Percentiles rank a stretch among this genome's conserved stretches.
These are phyloP conservation scores for Venusia cambrica DNA, from an alignment of 2,888 invertebrate species.

Conservation along the genomic window DNA sequence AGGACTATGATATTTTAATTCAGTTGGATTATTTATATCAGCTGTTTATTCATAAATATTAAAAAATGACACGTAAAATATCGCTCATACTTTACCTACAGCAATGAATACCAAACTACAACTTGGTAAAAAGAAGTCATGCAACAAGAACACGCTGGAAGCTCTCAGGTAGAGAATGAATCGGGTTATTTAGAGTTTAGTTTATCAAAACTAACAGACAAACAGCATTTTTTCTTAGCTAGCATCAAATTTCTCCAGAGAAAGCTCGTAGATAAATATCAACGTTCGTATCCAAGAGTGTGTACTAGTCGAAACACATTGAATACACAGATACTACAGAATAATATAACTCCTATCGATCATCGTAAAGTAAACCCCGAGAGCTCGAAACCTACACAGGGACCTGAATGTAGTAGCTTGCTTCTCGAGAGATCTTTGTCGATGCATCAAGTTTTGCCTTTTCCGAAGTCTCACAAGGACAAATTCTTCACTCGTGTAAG, in stretches of 20 bases:
- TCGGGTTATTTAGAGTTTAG: conserved; percentile 32
- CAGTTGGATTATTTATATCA: too few species aligned
- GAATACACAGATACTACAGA: too few species aligned
- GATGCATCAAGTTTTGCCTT: conserved; percentile 66
- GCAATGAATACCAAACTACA: conserved; percentile 40
- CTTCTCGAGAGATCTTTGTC: conserved; percentile 40
- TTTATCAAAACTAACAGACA: conserved; percentile 44
- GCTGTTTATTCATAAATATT: too few species aligned
- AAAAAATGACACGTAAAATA: background rate
- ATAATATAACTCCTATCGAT: too few species aligned
- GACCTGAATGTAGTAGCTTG: conserved; percentile 9
- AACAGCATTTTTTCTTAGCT: conserved; percentile 60
- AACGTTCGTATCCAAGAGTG: conserved; percentile 24
- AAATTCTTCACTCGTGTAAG: conserved; percentile 50
- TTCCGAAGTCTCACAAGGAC: conserved; percentile 55
- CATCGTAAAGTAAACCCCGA: too few species aligned
- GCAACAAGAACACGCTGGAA: conserved; percentile 40
- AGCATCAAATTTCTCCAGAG: conserved; percentile 63
- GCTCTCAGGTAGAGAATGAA: conserved; percentile 24
- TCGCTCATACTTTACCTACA: conserved; percentile 15
- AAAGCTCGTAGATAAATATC: conserved; percentile 54
- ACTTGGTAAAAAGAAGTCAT: conserved; percentile 46
- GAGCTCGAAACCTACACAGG: too few species aligned
- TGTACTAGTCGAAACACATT: conserved; percentile 53
- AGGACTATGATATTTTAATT: too few species aligned